These are phyloP conservation scores for Erinaceus europaeus DNA, from an alignment of 2,113 vertebrate species.

Conservation along the genomic window DNA sequence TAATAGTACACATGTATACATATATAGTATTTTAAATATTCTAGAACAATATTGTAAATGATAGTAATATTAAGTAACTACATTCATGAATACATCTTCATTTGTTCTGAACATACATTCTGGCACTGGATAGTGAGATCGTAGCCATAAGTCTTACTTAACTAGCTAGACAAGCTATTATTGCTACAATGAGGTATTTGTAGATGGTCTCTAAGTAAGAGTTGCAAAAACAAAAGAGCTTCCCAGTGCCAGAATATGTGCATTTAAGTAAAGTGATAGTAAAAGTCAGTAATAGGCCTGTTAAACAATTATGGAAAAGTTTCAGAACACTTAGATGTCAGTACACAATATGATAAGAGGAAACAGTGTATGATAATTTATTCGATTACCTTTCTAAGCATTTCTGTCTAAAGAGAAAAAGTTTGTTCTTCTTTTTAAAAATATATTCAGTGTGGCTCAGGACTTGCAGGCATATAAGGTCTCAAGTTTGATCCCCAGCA, in stretches of 20 bases:
- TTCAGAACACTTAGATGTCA: neutral
- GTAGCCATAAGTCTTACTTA: neutral
- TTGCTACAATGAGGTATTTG: neutral
- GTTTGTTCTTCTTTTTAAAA: too few relatives aligned
- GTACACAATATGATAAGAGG: neutral
- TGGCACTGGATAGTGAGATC: neutral
- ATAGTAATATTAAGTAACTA: neutral
- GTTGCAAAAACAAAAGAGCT: constrained; percentile 10
- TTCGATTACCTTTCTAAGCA: neutral
- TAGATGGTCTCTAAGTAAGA: neutral
- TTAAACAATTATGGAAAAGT: neutral
- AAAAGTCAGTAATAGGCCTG: neutral
- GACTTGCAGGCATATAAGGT: too few relatives aligned
- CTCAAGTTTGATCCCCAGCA: too few relatives aligned
- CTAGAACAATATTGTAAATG: neutral
- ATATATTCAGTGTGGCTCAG: too few relatives aligned
- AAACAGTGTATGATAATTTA: neutral
- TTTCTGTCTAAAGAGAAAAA: neutral
- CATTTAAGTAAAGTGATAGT: neutral
- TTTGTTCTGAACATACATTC: neutral
- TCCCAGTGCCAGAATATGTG: too few relatives aligned
- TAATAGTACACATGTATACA: neutral
- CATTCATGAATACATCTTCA: neutral
- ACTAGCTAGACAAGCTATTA: constrained; percentile 13
- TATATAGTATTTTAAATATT: neutral